A percentile compares a stretch with the other conserved stretches of the same genome.
These are phyloP conservation scores for Nomada fabriciana DNA, from an alignment of 2,888 invertebrate species.

Conservation along the genomic window DNA sequence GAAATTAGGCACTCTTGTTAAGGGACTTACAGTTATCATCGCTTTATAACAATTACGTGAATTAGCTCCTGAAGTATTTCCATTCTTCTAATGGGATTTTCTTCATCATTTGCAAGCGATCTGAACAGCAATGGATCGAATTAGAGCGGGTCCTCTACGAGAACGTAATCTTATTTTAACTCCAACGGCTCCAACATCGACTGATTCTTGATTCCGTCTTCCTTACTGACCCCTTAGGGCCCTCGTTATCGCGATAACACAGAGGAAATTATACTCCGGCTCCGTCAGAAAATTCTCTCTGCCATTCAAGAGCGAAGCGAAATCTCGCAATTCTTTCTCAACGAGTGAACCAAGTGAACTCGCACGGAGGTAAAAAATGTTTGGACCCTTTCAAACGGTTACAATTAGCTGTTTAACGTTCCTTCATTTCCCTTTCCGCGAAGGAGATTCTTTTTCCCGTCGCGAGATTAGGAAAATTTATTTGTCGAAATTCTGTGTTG, in stretches of 20 bases:
- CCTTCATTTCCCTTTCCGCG: neutral
- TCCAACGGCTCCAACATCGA: constrained; percentile 21
- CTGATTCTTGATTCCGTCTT: constrained; percentile 18
- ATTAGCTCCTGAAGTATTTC: constrained; percentile 1
- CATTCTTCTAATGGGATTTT: constrained; percentile 25
- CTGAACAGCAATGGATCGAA: constrained; percentile 21
- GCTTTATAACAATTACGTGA: neutral
- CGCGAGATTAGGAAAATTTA: neutral
- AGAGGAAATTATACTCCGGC: constrained; percentile 19
- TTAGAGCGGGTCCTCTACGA: constrained; percentile 5
- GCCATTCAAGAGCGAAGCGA: neutral
- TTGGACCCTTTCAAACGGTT: neutral
- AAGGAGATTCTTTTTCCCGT: no score
- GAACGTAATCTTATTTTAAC: constrained; percentile 24
- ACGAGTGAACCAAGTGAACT: neutral
- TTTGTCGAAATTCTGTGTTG: neutral
- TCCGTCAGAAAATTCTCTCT: neutral
- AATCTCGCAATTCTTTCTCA: neutral
- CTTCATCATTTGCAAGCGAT: constrained; percentile 27
- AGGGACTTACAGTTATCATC: neutral
- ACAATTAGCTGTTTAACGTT: neutral
- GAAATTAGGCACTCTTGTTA: no score
- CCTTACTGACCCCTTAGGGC: neutral
- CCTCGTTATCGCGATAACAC: constrained; percentile 25
- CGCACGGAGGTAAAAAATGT: neutral